These are phyloP conservation scores for Chaenocephalus aceratus DNA, from an alignment of 2,113 vertebrate species.

Conservation along the genomic window DNA sequence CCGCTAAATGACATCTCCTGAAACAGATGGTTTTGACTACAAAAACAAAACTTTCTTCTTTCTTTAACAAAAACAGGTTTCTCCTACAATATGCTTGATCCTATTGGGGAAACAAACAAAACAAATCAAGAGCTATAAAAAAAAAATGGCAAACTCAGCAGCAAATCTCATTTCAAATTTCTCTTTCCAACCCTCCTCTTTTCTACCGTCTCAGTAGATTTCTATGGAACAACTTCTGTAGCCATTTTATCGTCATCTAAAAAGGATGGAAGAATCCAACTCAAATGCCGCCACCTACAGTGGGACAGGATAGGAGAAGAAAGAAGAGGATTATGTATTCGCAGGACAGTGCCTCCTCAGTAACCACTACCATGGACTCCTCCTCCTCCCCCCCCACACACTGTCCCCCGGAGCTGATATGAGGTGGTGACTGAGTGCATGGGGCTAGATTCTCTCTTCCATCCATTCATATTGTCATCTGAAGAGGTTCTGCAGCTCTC, in stretches of 20 bases:
- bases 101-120: slow-evolving; percentile 49
- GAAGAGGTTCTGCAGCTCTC: slow-evolving; percentile 35
- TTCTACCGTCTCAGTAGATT: slow-evolving; percentile 62
- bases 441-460: slow-evolving; percentile 56
- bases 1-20: slow-evolving; percentile 68
- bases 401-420: slow-evolving; percentile 56
- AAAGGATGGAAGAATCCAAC: slow-evolving; percentile 63
- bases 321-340: slow-evolving; percentile 46
- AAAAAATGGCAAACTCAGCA: slow-evolving; percentile 82
- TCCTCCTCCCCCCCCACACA: slow-evolving; percentile 26
- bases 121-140: slow-evolving; percentile 62
- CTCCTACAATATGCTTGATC: slow-evolving; percentile 61
- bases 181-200: slow-evolving; percentile 36
- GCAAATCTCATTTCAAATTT: slow-evolving; percentile 71
- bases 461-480: slow-evolving; percentile 41
- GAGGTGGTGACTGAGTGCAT: slow-evolving; percentile 59
- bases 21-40: slow-evolving; percentile 71
- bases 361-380: slow-evolving; percentile 43
- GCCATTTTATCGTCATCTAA: slow-evolving; percentile 57
- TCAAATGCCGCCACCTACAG: slow-evolving; percentile 58
- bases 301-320: slow-evolving; percentile 51
- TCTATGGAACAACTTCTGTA: slow-evolving; percentile 54
- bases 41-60: slow-evolving; percentile 66
- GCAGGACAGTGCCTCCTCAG: slow-evolving; percentile 46
- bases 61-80: slow-evolving; percentile 58